Evolutionary conservation across 2,113 vertebrate genomes (phyloP).

Genomic region (Artemisiospiza belli): DNA sequence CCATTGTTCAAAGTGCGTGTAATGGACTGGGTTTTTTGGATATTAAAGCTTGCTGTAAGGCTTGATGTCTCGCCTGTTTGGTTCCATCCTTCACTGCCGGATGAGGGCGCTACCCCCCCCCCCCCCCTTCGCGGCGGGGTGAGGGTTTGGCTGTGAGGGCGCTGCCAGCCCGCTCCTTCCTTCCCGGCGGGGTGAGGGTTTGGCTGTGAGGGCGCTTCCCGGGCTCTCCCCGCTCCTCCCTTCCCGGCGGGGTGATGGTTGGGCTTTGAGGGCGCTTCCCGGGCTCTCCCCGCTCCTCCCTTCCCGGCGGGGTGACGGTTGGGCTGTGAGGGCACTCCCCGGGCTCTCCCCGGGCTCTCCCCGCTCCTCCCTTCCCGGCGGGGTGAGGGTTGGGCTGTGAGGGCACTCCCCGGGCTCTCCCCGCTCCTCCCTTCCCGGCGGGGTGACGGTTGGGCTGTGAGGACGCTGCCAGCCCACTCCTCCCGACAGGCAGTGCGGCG

Average conservation of each 20-base stretch:
- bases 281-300: no score
- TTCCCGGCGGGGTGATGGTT: accelerated
- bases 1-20: constrained; percentile 10
- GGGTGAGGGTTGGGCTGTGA: accelerated
- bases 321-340: background rate
- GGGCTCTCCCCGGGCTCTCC: background rate
- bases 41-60: constrained; percentile 44
- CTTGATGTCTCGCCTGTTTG: accelerated
- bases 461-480: background rate
- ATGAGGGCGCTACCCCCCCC: no score
- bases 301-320: no score
- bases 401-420: no score
- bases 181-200: no score
- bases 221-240: background rate
- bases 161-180: no score
- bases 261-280: no score
- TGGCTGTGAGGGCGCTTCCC: background rate
- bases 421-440: no score
- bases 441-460: no score
- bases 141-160: no score
- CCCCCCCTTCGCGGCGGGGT: accelerated
- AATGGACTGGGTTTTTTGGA: background rate
- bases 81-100: accelerated
- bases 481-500: background rate
- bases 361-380: accelerated